These are phyloP conservation scores for Lamellibrachia satsuma DNA, from an alignment of 2,888 invertebrate species.

Conservation along the genomic window DNA sequence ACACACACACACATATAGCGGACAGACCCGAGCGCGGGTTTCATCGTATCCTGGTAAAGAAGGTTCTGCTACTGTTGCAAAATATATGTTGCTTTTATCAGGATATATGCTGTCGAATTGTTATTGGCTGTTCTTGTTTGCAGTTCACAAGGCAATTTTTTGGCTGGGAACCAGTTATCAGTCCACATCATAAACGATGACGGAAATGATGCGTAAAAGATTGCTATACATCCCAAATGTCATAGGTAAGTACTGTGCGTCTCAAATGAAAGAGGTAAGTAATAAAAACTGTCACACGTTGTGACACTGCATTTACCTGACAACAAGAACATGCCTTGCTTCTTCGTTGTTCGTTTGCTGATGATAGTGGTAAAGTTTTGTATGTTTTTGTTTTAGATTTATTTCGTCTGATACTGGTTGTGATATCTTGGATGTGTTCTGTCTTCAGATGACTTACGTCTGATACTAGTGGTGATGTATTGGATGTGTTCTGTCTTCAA, in stretches of 20 bases:
- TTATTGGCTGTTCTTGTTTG: no score
- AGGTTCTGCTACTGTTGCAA: no score
- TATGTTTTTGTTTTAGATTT: no score
- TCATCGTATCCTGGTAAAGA: no score
- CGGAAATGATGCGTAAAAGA: slow-evolving; percentile 4
- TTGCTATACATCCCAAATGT: background rate
- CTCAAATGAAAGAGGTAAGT: background rate
- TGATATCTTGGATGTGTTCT: background rate
- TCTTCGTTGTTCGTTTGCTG: background rate
- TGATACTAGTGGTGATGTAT: background rate
- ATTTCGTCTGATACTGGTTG: no score
- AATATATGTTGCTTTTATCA: no score
- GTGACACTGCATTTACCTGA: no score
- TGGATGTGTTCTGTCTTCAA: background rate
- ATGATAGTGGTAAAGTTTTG: no score
- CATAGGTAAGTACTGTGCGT: background rate
- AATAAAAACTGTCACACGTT: background rate
- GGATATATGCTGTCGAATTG: no score
- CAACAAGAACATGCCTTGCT: background rate
- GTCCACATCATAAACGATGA: background rate
- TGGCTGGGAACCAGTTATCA: background rate
- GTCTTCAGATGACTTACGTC: background rate
- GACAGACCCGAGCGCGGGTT: no score
- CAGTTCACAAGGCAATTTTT: no score
- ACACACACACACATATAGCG: no score